A percentile compares a stretch with the other conserved stretches of the same genome.
phyloP scores from a whole-genome alignment of 1,140 invertebrate genomes.

The Eupeodes corollae region DNA sequence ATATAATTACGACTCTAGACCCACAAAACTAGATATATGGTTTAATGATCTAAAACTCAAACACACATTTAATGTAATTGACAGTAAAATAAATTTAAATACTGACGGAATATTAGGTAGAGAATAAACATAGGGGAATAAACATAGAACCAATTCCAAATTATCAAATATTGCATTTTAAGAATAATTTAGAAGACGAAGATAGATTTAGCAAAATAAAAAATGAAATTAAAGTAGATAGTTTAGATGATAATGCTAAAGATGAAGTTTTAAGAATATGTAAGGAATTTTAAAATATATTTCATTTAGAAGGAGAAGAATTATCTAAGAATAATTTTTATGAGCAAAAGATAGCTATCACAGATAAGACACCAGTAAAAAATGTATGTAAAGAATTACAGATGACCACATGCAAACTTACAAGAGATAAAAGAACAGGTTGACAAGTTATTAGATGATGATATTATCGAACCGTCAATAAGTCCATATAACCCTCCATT shows the following conservation, averaged over 20 bases:
- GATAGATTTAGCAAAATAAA: background rate
- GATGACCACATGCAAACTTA: conserved; percentile 14
- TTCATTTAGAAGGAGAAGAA: background rate
- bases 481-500: conserved; percentile 16
- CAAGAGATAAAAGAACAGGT: conserved; percentile 13
- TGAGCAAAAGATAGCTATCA: background rate
- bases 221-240: background rate
- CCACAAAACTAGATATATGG: too few relatives aligned
- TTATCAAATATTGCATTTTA: background rate
- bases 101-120: conserved; percentile 3
- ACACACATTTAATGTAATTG: background rate
- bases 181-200: background rate
- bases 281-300: background rate
- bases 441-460: conserved; percentile 11
- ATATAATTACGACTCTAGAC: background rate
- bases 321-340: conserved; percentile 7
- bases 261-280: too few relatives aligned
- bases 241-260: background rate
- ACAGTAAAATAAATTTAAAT: background rate
- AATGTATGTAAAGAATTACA: conserved; percentile 6
- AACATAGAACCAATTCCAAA: background rate
- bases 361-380: conserved; percentile 4
- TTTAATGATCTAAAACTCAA: background rate
- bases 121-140: background rate
- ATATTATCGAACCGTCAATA: conserved; percentile 10